These are phyloP conservation scores for Gadus macrocephalus DNA, from an alignment of 2,113 vertebrate species.

Conservation along the genomic window DNA sequence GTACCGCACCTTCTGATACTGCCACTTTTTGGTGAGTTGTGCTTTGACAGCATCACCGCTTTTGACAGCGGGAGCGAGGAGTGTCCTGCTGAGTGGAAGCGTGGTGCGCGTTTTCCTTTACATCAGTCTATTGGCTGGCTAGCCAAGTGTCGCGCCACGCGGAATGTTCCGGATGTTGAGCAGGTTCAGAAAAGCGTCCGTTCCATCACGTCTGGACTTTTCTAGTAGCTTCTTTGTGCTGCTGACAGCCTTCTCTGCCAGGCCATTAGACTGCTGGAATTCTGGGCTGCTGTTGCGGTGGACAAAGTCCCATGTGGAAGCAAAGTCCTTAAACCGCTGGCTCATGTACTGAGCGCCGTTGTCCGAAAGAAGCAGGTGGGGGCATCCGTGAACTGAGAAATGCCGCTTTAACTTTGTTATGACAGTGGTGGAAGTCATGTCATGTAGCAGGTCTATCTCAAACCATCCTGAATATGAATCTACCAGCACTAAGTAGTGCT, in stretches of 20 bases:
- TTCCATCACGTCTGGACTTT: constrained; percentile 14
- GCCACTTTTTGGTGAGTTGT: constrained; percentile 9
- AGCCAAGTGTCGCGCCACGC: constrained; percentile 2
- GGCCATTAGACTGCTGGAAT: neutral
- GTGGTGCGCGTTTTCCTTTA: constrained; percentile 5
- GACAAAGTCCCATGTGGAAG: too few relatives aligned
- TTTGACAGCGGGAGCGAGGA: constrained; percentile 3
- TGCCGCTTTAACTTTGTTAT: neutral
- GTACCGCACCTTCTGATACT: neutral
- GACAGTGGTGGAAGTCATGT: neutral
- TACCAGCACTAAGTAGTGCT: too few relatives aligned
- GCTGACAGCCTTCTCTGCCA: neutral
- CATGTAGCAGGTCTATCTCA: too few relatives aligned
- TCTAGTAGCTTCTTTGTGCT: constrained; percentile 13
- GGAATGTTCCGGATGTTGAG: constrained; percentile 17
- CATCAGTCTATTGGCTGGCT: neutral
- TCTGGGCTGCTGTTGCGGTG: constrained; percentile 14
- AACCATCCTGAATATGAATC: too few relatives aligned
- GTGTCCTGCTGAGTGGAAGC: constrained; percentile 10
- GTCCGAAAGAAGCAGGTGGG: neutral
- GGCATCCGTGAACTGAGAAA: too few relatives aligned
- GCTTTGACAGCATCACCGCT: neutral
- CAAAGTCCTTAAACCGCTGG: neutral
- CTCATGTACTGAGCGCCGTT: neutral
- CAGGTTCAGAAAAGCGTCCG: constrained; percentile 18